A percentile compares a stretch with the other conserved stretches of the same genome.
Evolutionary conservation across 2,888 invertebrate genomes (phyloP).

Genomic region (Stenolophus ochropezus): DNA sequence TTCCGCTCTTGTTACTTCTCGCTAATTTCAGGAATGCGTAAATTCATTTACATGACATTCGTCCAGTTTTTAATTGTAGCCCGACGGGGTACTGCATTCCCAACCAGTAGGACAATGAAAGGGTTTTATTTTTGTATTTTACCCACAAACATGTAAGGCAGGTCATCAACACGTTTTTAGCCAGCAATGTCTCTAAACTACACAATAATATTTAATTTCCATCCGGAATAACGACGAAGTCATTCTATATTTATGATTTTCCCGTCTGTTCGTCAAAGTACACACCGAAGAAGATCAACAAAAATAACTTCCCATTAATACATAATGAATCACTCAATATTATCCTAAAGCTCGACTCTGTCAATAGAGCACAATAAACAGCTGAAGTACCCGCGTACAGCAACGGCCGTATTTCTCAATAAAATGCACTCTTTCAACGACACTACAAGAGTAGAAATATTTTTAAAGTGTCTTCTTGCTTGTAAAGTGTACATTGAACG

Average conservation of each 20-base stretch:
- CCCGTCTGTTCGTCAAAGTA: background rate
- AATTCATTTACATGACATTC: constrained; percentile 58
- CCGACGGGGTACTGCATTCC: background rate
- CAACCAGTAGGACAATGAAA: too few relatives aligned
- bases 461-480: too few relatives aligned
- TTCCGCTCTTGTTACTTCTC: constrained; percentile 5
- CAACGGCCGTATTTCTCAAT: constrained; percentile 31
- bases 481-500: too few relatives aligned
- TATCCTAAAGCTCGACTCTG: background rate
- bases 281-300: background rate
- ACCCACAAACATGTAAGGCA: too few relatives aligned
- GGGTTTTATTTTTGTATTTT: too few relatives aligned
- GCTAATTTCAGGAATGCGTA: constrained; percentile 56
- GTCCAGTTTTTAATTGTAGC: constrained; percentile 52
- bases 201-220: too few relatives aligned
- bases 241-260: constrained; percentile 8
- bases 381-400: background rate
- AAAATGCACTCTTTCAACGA: constrained; percentile 23
- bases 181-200: too few relatives aligned
- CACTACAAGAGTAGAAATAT: background rate
- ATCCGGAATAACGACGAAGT: background rate
- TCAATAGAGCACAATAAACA: background rate
- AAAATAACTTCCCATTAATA: constrained; percentile 17
- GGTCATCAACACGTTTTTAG: too few relatives aligned
- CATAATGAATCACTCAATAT: constrained; percentile 30